Base-by-base conservation (phyloP, 2,113 vertebrate genomes). In the Pan paniscus region DNA sequence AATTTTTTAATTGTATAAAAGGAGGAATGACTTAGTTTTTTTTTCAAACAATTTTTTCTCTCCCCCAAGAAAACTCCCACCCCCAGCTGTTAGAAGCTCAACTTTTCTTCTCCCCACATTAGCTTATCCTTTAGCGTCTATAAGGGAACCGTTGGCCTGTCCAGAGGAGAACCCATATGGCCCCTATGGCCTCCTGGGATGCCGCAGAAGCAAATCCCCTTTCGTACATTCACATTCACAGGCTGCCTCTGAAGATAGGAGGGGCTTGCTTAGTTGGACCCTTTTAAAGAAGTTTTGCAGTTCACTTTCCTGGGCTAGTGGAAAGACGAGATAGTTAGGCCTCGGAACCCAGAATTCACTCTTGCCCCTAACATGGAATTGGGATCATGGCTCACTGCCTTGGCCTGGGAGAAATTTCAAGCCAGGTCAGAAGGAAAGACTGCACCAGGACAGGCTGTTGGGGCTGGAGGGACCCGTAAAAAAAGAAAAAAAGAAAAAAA, bases 1-100 rank as follows among this genome's bases (percentile, higher is more conserved):
- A n/a, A 57, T 48, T 68, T 95, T 78, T 50, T 61, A 64, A 84
- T 40, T 76, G 75, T 32, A 32, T 52, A 32, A 73, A 48, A 82
- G 43, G 18, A 61, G 20, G 6, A 12, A 18, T 61, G 43, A 40
- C 81, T 81, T 32, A 14, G 14, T 27, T 12, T 27, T 23, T 23
- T 27, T 38, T 8, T 17, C n/a, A 52, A 80, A 57, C 30, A 35
- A 22, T 30, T 22, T 43, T 35, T n/a, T 50, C 30, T 86, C n/a
- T 43, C 18, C 57, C 13, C 18, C 46, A 46, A 76, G 72, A 18
- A 79, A 43, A 79, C 11, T 14, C 46, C 27, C 20, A 13, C 18
- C 25, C 6, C 79, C 35, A 78, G 30, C 18, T 14, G 10, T 35
- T 48, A 6, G 32, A n/a, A 64, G 11, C 23, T 76, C 30, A 1